Conservation (phyloP, 2,888 invertebrate genomes). For the Maniola hyperantus region DNA sequence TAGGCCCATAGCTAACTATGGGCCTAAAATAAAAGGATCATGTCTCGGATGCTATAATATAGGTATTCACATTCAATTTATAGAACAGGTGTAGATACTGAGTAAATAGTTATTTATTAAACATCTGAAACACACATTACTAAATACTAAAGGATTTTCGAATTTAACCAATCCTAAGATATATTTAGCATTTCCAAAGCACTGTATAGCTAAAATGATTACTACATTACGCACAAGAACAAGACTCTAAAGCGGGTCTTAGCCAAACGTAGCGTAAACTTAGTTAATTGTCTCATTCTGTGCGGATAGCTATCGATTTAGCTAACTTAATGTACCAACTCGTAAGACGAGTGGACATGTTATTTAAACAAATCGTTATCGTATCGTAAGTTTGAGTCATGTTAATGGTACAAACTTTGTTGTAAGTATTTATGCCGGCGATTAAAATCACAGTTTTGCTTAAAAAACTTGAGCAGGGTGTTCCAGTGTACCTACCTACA, state of each 20-base stretch:
- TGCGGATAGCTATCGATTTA: slow-evolving; percentile 35
- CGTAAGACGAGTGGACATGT: slow-evolving; percentile 24
- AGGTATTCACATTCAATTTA: too few relatives aligned
- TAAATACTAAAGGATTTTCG: too few relatives aligned
- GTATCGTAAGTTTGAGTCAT: not conserved
- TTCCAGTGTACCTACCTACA: too few relatives aligned
- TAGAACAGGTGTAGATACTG: too few relatives aligned
- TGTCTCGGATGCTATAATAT: too few relatives aligned
- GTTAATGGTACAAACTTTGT: not conserved
- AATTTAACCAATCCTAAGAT: too few relatives aligned
- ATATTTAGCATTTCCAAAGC: not conserved
- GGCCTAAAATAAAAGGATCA: too few relatives aligned
- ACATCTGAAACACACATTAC: too few relatives aligned
- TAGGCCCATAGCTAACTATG: too few relatives aligned
- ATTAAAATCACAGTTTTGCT: too few relatives aligned
- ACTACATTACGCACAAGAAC: slow-evolving; percentile 27
- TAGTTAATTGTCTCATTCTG: slow-evolving; percentile 36
- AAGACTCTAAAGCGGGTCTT: slow-evolving; percentile 32
- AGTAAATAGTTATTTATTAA: too few relatives aligned
- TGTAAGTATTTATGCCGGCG: not conserved
- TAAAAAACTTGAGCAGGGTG: too few relatives aligned
- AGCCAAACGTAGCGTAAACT: slow-evolving; percentile 36
- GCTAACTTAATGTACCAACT: slow-evolving; percentile 33
- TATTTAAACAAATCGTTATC: slow-evolving; percentile 14
- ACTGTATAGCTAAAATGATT: slow-evolving; percentile 22